Conservation (phyloP, 2,888 invertebrate genomes). For the Apocheima hispidaria region DNA sequence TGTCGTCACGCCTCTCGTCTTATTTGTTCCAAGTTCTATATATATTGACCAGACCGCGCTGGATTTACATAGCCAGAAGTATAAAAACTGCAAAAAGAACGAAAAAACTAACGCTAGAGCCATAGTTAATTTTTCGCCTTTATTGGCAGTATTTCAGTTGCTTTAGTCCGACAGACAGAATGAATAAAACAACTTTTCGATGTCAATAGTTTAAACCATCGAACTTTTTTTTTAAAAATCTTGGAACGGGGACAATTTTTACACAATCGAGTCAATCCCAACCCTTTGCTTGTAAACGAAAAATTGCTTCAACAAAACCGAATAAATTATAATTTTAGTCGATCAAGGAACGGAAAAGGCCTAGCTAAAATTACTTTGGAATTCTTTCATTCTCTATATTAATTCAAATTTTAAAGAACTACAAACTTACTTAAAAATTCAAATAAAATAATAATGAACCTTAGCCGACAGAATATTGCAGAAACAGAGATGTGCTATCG, state of each 20-base stretch:
- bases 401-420: too few species aligned
- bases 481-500: background rate
- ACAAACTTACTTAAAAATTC: too few species aligned
- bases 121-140: too few species aligned
- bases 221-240: too few species aligned
- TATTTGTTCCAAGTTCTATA: constrained; percentile 35
- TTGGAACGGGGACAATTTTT: too few species aligned
- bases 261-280: background rate
- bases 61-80: background rate
- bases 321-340: background rate
- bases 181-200: too few species aligned
- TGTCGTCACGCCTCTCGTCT: constrained; percentile 36
- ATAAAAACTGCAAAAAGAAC: background rate
- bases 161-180: too few species aligned
- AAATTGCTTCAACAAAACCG: background rate
- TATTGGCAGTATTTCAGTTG: too few species aligned
- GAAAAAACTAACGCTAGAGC: too few species aligned
- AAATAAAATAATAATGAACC: background rate
- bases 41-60: constrained; percentile 13
- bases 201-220: too few species aligned
- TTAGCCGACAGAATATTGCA: background rate
- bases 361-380: background rate
- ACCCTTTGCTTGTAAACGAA: background rate
- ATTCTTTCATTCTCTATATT: background rate
- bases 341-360: background rate